A percentile compares a stretch with the other conserved stretches of the same genome.
These are phyloP conservation scores for Oophaga sylvatica DNA, from an alignment of 2,797 vertebrate genomes.

Conservation along the genomic window DNA sequence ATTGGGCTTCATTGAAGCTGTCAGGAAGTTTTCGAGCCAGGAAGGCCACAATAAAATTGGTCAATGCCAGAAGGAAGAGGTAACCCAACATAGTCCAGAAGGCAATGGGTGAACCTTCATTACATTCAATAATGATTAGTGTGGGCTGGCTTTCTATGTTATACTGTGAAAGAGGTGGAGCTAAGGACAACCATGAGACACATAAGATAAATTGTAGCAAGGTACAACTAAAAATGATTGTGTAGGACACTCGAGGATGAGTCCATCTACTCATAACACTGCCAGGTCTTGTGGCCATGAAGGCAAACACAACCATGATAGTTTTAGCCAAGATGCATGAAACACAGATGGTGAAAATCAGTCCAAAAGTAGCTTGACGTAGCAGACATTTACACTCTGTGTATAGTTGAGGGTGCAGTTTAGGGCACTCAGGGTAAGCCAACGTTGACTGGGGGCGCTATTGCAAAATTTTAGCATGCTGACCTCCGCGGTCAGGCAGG, in stretches of 20 bases:
- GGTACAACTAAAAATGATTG: neutral
- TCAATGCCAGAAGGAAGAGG: conserved; percentile 33
- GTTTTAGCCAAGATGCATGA: conserved; percentile 57
- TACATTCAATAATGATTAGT: conserved; percentile 38
- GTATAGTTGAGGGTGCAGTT: too few species aligned
- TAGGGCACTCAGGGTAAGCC: too few species aligned
- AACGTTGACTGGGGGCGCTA: too few species aligned
- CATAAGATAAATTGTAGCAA: conserved; percentile 39
- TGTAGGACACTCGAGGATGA: neutral
- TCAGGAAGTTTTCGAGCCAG: conserved; percentile 49
- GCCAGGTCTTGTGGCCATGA: conserved; percentile 50
- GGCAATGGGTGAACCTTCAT: conserved; percentile 36
- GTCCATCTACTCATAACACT: conserved; percentile 42
- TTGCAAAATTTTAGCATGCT: too few species aligned
- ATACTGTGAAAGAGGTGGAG: conserved; percentile 36
- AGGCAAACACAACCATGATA: conserved; percentile 50
- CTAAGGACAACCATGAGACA: conserved; percentile 24
- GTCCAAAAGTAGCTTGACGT: conserved; percentile 48
- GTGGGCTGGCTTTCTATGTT: neutral
- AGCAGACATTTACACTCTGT: conserved; percentile 17
- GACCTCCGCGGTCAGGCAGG: too few species aligned
- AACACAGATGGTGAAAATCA: conserved; percentile 50
- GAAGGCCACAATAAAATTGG: conserved; percentile 53
- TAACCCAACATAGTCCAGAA: conserved; percentile 52
- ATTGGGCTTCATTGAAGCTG: conserved; percentile 60